Evolutionary conservation across 37 sponge, comb jelly and placozoan genomes (phyloP), one percentile per base, ranked within the genome.

Genomic region (Trichoplax adhaerens): DNA sequence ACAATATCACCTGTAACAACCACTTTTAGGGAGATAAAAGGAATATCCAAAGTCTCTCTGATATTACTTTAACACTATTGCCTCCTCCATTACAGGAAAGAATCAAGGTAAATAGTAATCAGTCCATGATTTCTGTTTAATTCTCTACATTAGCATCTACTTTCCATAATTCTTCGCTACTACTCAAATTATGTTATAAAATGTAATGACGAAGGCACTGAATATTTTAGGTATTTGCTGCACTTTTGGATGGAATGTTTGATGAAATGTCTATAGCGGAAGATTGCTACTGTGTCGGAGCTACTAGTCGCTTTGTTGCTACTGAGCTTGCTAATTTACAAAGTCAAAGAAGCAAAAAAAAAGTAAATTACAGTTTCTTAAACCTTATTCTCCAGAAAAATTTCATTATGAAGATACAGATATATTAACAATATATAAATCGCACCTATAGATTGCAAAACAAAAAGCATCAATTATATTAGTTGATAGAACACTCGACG

Each of bases 271-370:
- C 76, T 12, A 58, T 79, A 46, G 8, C 58, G 5, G 87, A 86
- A 65, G 83, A 86, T 53, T 51, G 80, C 4, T 86, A 79, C 76
- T 86, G 83, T 48, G 52, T 86, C 5, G 87, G 87, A n/a, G 55
- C 61, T 57, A 78, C 83, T n/a, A 77, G 81, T 12, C 62, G 76
- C 1, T 66, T 76, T 47, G 69, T 86, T 56, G 87, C 83, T 56
- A 79, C 60, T 55, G 74, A 82, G 64, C 70, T 86, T 1, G 72
- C 67, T 2, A 47, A 53, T 2, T 55, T 82, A 1, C 72, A 68
- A 68, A 74, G 64, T 1, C 66, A 72, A 3, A 72, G 63, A 65
- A 65, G 69, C 4, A 81, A 83, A 57, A 69, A 78, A 67, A 86
- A 78, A 74, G 87, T 79, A 62, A 7, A 58, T n/a, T 29, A 58